Percentiles rank a stretch among this genome's conserved stretches.
These are phyloP conservation scores for Drosophila watanabei DNA, from an alignment of 1,140 invertebrate species.

Conservation along the genomic window DNA sequence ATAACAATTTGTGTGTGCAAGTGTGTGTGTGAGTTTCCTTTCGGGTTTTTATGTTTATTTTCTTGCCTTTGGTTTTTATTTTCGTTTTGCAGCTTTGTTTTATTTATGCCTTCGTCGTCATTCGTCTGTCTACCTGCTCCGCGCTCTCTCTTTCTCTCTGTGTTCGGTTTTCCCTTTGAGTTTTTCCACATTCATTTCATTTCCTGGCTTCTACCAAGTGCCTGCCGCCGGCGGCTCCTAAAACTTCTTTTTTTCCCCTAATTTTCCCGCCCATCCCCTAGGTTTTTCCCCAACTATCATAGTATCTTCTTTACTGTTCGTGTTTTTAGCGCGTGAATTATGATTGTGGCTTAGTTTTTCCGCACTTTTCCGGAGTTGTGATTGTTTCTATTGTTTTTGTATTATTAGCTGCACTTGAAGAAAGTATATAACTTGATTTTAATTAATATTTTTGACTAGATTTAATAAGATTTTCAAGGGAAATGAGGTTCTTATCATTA, in stretches of 20 bases:
- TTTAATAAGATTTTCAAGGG: background rate
- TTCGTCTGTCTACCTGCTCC: conserved; percentile 51
- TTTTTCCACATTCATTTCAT: conserved; percentile 76
- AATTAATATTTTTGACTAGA: background rate
- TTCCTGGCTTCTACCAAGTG: conserved; percentile 57
- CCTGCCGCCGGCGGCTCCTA: conserved; percentile 28
- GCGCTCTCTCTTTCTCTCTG: conserved; percentile 5
- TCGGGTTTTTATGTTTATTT: conserved; percentile 61
- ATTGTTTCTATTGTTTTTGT: conserved; percentile 29
- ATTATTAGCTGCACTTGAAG: background rate
- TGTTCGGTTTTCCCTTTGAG: conserved; percentile 64
- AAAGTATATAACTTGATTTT: background rate
- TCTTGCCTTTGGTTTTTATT: conserved; percentile 63
- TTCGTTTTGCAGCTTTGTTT: conserved; percentile 59
- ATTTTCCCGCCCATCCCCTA: conserved; percentile 12
- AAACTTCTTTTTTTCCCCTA: conserved; percentile 17
- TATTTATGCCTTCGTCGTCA: conserved; percentile 60
- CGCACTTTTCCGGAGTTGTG: conserved; percentile 51
- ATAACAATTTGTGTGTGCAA: conserved; percentile 23
- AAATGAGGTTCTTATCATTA: no score
- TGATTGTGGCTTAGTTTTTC: conserved; percentile 78
- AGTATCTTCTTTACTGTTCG: conserved; percentile 17
- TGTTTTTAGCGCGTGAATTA: conserved; percentile 75
- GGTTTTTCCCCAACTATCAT: background rate
- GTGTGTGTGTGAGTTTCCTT: conserved; percentile 31